Evolutionary conservation across 2,113 vertebrate genomes (phyloP), one percentile per base, ranked within the genome.

Genomic region (Perca fluviatilis): DNA sequence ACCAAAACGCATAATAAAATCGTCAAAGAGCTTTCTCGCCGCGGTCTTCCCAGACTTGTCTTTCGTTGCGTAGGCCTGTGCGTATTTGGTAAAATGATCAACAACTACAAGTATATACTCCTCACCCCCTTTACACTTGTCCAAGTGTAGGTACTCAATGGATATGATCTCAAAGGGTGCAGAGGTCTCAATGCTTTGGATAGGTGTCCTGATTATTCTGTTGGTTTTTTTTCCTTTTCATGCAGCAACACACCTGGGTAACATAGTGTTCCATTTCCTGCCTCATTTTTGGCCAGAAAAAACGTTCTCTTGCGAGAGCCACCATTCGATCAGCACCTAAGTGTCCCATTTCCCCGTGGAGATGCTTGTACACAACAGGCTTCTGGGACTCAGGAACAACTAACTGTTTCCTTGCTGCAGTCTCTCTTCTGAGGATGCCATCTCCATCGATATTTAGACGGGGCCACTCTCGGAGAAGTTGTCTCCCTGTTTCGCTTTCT

Each of bases 281-380:
- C 25, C 60, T 71, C 70, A 83, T 84, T 5, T 79, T 76, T 10
- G 72, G 71, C 80, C 76, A 83, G n/a, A 83, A 77, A 4, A 87
- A 87, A 0, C 33, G 64, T 13, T 80, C 33, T 56, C 65, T 54
- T 2, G 77, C 80, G 0, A 79, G 12, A 27, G 25, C 25, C 1
- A 82, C 14, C 74, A 82, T 78, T 6, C 15, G 5, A 8, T 84
- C 68, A 5, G 40, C 63, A 4, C 57, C 69, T 21, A 82, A 19
- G 15, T 88, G 72, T 8, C 76, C 79, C 60, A 80, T 88, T 6
- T 87, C 61, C 4, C 62, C 47, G 18, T 77, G 49, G 0, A 85
- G 64, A 1, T 88, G 36, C 6, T 76, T 74, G 36, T 57, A 60
- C 1, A 43, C 25, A 3, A 68, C 13, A 0, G 50, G 57, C 33